Percentiles rank a stretch among this genome's conserved stretches.
These are phyloP conservation scores for Tachina grossa DNA, from an alignment of 2,888 invertebrate genomes.

Conservation along the genomic window DNA sequence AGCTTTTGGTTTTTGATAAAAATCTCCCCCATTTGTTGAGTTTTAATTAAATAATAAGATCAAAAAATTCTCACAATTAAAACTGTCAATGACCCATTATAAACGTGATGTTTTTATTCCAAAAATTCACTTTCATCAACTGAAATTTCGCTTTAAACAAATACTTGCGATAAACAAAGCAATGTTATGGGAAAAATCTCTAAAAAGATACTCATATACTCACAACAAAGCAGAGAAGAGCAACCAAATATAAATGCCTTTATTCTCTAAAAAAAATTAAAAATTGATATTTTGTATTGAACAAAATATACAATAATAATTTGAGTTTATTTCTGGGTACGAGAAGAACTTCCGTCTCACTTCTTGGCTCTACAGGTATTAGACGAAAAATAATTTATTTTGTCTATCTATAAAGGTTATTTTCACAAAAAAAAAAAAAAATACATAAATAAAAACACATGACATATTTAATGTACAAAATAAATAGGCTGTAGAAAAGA, in stretches of 20 bases:
- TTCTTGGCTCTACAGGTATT: no score
- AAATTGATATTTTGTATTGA: no score
- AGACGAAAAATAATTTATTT: no score
- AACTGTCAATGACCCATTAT: constrained; percentile 66
- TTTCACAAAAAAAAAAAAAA: neutral
- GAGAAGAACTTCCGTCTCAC: neutral
- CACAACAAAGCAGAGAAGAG: neutral
- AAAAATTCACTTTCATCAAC: constrained; percentile 51
- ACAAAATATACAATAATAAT: neutral
- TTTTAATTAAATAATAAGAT: neutral
- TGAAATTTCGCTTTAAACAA: constrained; percentile 9
- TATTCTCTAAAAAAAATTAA: neutral
- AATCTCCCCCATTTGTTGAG: constrained; percentile 23
- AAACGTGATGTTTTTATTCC: constrained; percentile 23
- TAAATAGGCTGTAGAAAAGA: constrained; percentile 16
- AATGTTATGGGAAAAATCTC: constrained; percentile 54
- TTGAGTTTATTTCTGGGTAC: neutral
- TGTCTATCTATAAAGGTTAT: no score
- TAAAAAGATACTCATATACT: neutral
- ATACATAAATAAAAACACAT: constrained; percentile 37
- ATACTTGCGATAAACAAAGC: constrained; percentile 35
- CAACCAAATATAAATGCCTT: neutral
- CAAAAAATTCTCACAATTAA: constrained; percentile 61
- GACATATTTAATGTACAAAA: constrained; percentile 54
- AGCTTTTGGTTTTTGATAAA: neutral